Percentiles rank a stretch among this genome's conserved stretches.
Conservation (phyloP, 2,113 vertebrate genomes). For the Lota lota region DNA sequence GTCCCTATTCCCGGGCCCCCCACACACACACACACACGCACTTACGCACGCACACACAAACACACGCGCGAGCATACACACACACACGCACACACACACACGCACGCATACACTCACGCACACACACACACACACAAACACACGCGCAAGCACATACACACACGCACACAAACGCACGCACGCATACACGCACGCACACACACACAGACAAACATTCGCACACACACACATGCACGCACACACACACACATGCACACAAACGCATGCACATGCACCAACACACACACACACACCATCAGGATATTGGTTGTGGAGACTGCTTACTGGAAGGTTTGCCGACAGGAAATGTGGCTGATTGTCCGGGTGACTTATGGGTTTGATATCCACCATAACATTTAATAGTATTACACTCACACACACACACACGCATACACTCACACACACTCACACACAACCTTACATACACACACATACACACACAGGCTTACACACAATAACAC, state of each 20-base stretch:
- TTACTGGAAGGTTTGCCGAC: too few species aligned
- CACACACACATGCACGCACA: not conserved
- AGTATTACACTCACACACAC: not conserved
- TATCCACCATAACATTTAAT: not conserved
- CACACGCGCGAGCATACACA: not conserved
- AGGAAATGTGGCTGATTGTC: too few species aligned
- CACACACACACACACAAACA: slow-evolving; percentile 6
- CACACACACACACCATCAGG: not conserved
- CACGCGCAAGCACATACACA: not conserved
- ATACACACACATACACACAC: not conserved
- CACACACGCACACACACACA: not conserved
- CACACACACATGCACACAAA: not conserved
- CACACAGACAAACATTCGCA: not conserved
- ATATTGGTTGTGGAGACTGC: too few species aligned
- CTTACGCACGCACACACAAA: slow-evolving; percentile 1
- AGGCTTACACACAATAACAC: not conserved
- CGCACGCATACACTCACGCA: not conserved
- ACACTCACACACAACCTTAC: not conserved
- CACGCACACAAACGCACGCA: not conserved
- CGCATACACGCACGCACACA: not conserved
- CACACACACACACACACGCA: not conserved
- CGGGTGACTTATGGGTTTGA: not conserved
- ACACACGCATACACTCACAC: not conserved
- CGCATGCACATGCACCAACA: not conserved
- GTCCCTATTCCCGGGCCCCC: not conserved